Conservation (phyloP, 2,113 vertebrate genomes). For the Triplophysa tibetana region DNA sequence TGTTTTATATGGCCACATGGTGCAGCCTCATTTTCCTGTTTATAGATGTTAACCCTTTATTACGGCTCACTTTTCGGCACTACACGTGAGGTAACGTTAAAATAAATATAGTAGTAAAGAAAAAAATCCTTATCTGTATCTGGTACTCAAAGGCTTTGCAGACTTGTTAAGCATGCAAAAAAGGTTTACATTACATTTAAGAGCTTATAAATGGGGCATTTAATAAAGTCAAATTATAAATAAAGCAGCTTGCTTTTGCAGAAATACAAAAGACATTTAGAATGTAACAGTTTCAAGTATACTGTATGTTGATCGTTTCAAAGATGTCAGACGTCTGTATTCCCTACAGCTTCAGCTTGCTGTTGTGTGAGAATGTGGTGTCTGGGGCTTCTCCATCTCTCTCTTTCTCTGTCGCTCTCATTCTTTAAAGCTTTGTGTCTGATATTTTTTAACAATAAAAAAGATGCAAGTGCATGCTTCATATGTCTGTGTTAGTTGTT, state of each 20-base stretch:
- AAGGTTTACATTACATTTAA: background rate
- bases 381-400: conserved; percentile 39
- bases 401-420: background rate
- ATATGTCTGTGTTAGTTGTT: background rate
- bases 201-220: background rate
- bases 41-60: conserved; percentile 11
- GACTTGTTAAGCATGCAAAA: background rate
- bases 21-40: background rate
- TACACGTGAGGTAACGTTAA: background rate
- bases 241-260: no score
- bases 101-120: background rate
- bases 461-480: no score
- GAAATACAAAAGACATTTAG: background rate
- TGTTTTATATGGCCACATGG: background rate
- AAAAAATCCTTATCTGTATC: background rate
- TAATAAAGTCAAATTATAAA: no score
- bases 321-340: conserved; percentile 19
- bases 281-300: background rate
- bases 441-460: no score
- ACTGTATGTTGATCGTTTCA: conserved; percentile 10
- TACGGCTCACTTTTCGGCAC: background rate
- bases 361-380: conserved; percentile 30
- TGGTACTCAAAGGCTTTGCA: background rate
- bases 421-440: background rate
- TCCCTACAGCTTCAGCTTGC: conserved; percentile 19